Percentiles rank a stretch among this genome's conserved stretches.
These are phyloP conservation scores for Spodoptera litura DNA, from an alignment of 1,140 invertebrate species.

Conservation along the genomic window DNA sequence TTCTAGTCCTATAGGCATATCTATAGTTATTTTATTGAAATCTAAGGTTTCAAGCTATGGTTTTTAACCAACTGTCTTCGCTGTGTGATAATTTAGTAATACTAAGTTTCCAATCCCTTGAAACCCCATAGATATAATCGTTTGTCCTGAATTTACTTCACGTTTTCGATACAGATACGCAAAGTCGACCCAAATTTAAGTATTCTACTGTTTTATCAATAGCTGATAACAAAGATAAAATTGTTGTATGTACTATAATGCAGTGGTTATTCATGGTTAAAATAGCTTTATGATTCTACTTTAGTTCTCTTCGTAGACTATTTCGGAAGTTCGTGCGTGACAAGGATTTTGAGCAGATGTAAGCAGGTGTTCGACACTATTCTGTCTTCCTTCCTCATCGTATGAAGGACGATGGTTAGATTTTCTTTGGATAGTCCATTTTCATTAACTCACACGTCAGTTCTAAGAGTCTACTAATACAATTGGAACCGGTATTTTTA, in stretches of 20 bases:
- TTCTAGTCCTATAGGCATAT: too few relatives aligned
- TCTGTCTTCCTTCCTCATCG: constrained; percentile 11
- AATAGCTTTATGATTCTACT: constrained; percentile 25
- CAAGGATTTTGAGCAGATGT: constrained; percentile 43
- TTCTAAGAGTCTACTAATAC: not conserved
- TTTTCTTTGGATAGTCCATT: too few relatives aligned
- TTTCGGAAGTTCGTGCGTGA: constrained; percentile 51
- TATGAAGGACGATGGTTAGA: not conserved
- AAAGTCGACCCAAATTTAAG: constrained; percentile 79
- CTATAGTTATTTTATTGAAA: too few relatives aligned
- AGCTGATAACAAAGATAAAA: constrained; percentile 82
- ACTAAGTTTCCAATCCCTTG: not conserved
- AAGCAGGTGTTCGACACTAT: constrained; percentile 58
- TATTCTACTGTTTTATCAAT: constrained; percentile 75
- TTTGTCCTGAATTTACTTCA: constrained; percentile 54
- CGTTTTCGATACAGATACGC: constrained; percentile 66
- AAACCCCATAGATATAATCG: constrained; percentile 8
- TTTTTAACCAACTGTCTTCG: too few relatives aligned
- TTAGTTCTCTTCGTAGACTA: not conserved
- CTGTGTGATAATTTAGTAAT: not conserved
- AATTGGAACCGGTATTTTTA: not conserved
- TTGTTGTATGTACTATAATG: constrained; percentile 63
- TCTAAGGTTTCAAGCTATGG: too few relatives aligned
- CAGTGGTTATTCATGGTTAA: constrained; percentile 22
- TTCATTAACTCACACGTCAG: too few relatives aligned